Percentiles rank a stretch among this genome's conserved stretches.
These are phyloP conservation scores for Parus major DNA, from an alignment of 2,113 vertebrate genomes.

Conservation along the genomic window DNA sequence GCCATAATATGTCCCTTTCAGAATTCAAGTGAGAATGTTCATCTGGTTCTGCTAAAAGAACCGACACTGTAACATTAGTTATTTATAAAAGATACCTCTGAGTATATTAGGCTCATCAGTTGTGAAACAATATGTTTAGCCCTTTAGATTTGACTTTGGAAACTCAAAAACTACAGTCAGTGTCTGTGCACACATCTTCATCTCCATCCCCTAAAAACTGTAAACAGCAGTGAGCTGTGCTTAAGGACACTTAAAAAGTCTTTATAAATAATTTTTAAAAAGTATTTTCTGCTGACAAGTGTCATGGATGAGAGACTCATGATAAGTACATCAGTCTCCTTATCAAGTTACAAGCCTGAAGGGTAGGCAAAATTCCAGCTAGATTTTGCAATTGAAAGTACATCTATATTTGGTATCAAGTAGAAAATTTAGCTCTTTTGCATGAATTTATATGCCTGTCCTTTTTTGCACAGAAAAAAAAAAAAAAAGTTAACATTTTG, in stretches of 20 bases:
- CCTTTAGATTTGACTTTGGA: background rate
- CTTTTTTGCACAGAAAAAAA: background rate
- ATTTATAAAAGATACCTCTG: background rate
- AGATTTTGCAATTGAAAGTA: background rate
- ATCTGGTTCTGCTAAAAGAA: background rate
- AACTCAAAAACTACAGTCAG: background rate
- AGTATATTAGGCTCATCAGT: background rate
- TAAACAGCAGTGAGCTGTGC: background rate
- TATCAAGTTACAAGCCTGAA: background rate
- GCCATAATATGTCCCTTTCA: background rate
- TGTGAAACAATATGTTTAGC: background rate
- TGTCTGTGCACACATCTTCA: background rate
- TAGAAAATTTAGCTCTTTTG: background rate
- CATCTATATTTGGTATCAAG: background rate
- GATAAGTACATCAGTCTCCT: background rate
- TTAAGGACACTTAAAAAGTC: background rate
- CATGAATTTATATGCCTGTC: background rate
- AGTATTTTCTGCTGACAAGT: background rate
- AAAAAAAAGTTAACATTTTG: background rate
- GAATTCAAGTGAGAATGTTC: background rate
- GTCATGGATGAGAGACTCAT: background rate
- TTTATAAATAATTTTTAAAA: background rate
- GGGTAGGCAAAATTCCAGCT: background rate
- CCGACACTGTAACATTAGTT: background rate
- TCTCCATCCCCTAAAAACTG: background rate